Percentiles rank a stretch among this genome's conserved stretches.
Conservation (phyloP, 2,113 vertebrate species). For the Hippocampus barbouri region DNA sequence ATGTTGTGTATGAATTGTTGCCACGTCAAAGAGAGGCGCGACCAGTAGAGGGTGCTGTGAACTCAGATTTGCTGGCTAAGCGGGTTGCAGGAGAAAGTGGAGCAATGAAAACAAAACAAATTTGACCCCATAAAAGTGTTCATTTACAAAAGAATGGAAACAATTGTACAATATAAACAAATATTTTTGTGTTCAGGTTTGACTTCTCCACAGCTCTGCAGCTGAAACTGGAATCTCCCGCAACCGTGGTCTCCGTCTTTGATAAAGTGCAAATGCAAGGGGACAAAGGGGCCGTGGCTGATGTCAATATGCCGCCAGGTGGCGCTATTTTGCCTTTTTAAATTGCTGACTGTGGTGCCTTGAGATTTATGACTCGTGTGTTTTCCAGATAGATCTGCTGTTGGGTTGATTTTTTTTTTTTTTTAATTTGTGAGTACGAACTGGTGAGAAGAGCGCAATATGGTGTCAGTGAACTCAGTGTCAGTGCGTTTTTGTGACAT, state of each 20-base stretch:
- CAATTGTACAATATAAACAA: not conserved
- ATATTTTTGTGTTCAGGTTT: conserved; percentile 61
- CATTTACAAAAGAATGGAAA: too few relatives aligned
- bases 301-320: conserved; percentile 66
- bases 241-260: conserved; percentile 64
- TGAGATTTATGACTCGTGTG: too few relatives aligned
- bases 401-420: too few relatives aligned
- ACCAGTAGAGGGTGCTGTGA: not conserved
- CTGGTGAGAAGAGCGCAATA: too few relatives aligned
- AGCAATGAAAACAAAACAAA: not conserved
- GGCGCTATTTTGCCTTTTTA: not conserved
- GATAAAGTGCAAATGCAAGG: conserved; percentile 71
- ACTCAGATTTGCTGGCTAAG: too few relatives aligned
- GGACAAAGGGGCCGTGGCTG: conserved; percentile 61
- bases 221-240: conserved; percentile 52
- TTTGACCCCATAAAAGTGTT: not conserved
- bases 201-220: conserved; percentile 61
- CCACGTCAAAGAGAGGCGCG: not conserved
- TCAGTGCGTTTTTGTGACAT: too few relatives aligned
- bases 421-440: too few relatives aligned
- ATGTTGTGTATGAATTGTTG: not conserved
- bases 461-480: too few relatives aligned
- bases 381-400: too few relatives aligned
- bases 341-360: too few relatives aligned
- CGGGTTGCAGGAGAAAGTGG: too few relatives aligned